Percentiles rank a stretch among this genome's conserved stretches.
phyloP scores from a whole-genome alignment of 2,797 vertebrate species.

The Gymnoscopelus microlampas region DNA sequence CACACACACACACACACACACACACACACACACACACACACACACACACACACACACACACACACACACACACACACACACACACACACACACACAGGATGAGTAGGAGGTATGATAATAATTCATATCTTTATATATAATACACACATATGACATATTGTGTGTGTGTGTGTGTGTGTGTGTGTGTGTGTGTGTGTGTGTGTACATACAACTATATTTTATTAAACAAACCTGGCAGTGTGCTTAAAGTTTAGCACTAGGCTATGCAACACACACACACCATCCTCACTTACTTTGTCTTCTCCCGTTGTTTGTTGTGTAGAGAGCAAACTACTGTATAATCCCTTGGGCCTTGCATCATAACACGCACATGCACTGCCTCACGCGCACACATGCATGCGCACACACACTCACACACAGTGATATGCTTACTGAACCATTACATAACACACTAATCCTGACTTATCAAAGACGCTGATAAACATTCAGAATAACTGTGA shows the following conservation, averaged over 20 bases:
- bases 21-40: constrained; percentile 1
- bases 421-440: constrained; percentile 52
- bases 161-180: too few relatives aligned
- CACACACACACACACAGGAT: not conserved
- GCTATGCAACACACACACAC: not conserved
- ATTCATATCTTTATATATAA: too few relatives aligned
- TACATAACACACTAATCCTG: constrained; percentile 40
- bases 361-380: not conserved
- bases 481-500: not conserved
- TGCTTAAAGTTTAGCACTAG: too few relatives aligned
- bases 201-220: too few relatives aligned
- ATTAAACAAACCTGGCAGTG: too few relatives aligned
- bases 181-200: too few relatives aligned
- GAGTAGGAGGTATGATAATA: too few relatives aligned
- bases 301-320: too few relatives aligned
- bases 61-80: constrained; percentile 8
- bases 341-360: too few relatives aligned
- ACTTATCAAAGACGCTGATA: constrained; percentile 44
- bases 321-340: too few relatives aligned
- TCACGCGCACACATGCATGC: not conserved
- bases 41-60: not conserved
- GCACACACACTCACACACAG: not conserved
- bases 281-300: too few relatives aligned
- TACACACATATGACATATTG: too few relatives aligned
- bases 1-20: constrained; percentile 16